Conservation (phyloP, 1,140 invertebrate genomes). For the Eueides isabella region DNA sequence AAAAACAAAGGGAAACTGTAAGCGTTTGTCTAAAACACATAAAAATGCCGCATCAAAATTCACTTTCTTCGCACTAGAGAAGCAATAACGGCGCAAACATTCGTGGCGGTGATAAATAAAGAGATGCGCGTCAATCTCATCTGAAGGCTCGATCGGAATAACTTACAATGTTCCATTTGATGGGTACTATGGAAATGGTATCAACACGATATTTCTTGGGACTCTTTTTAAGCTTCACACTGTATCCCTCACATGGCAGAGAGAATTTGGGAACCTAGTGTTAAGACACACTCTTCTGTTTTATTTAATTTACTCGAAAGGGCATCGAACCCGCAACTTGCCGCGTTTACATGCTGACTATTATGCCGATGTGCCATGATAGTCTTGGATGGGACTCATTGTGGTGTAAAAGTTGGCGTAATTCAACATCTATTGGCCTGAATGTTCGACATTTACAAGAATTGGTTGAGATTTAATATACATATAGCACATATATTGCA, state of each 20-base stretch:
- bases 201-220: constrained; percentile 13
- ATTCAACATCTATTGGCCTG: neutral
- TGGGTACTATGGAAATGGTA: constrained; percentile 13
- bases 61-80: constrained; percentile 53
- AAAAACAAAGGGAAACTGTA: constrained; percentile 46
- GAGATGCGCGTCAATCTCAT: constrained; percentile 44
- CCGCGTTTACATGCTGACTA: too few relatives aligned
- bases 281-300: too few relatives aligned
- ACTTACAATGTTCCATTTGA: constrained; percentile 30
- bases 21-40: constrained; percentile 54
- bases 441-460: neutral
- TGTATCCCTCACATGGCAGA: too few relatives aligned
- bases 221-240: too few relatives aligned
- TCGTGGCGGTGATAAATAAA: constrained; percentile 49
- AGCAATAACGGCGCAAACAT: constrained; percentile 45
- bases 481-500: neutral
- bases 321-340: too few relatives aligned
- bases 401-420: neutral
- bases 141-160: constrained; percentile 23
- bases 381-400: too few relatives aligned
- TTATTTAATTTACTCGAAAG: too few relatives aligned
- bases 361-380: too few relatives aligned
- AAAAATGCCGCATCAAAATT: constrained; percentile 61
- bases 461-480: neutral
- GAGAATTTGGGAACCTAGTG: too few relatives aligned